Conservation (phyloP, 35 echinoderm and acorn worm genomes). For the Apostichopus parvimensis region DNA sequence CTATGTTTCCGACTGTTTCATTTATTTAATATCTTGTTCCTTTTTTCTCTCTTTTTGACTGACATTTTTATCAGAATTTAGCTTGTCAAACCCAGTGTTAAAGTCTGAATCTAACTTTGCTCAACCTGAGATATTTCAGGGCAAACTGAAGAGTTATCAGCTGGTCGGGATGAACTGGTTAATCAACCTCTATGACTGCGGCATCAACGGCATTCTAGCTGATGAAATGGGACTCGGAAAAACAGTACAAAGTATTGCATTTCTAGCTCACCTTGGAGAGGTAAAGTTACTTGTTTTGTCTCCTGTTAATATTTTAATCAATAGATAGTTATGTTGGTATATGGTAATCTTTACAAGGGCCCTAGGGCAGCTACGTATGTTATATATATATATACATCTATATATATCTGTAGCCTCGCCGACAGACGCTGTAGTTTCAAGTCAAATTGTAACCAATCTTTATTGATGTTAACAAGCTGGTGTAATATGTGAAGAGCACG, state of each 20-base stretch:
- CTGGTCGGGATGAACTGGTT: slow-evolving; percentile 98
- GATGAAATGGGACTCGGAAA: slow-evolving; percentile 99
- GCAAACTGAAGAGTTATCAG: slow-evolving; percentile 91
- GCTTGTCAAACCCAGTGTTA: slow-evolving; percentile 78
- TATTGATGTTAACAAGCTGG: too few species aligned
- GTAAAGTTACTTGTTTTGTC: slow-evolving; percentile 49
- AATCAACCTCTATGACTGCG: slow-evolving; percentile 97
- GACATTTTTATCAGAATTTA: slow-evolving; percentile 43
- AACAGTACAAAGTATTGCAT: slow-evolving; percentile 98
- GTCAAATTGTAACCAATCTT: too few species aligned
- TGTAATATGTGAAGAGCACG: too few species aligned
- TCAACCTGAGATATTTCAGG: slow-evolving; percentile 91
- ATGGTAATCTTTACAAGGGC: too few species aligned
- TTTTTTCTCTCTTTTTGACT: neutral
- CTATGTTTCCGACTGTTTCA: too few species aligned
- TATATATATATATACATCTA: too few species aligned
- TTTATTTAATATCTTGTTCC: neutral
- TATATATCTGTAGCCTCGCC: too few species aligned
- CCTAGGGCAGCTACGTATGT: too few species aligned
- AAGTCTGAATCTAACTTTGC: slow-evolving; percentile 58
- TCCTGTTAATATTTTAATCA: neutral
- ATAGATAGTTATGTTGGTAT: neutral
- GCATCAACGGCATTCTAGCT: slow-evolving; percentile 97
- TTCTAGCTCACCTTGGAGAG: slow-evolving; percentile 93
- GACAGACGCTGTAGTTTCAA: too few species aligned